Evolutionary conservation across 2,113 vertebrate genomes (phyloP), one percentile per base, ranked within the genome.

Genomic region (Neotragus pygmaeus): DNA sequence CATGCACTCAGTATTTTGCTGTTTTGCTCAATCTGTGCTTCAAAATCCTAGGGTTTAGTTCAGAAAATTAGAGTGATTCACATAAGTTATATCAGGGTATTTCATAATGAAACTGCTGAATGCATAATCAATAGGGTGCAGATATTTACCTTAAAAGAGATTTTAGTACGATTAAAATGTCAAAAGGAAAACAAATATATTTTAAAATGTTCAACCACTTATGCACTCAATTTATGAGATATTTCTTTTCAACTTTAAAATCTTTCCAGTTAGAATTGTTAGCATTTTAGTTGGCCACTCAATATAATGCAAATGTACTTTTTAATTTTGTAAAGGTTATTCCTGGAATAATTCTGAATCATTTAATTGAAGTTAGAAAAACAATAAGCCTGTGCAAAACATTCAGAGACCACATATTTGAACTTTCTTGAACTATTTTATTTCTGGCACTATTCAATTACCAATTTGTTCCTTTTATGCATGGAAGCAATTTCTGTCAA

Each of bases 301-400:
- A 90, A 14, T 77, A 95, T 84, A 58, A 27, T 73, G 86, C 3
- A 95, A 86, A 88, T 51, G 25, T 66, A 95, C 36, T 45, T 91
- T 94, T 90, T 90, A 88, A 86, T 90, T 94, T 95, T 90, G 83
- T 91, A 21, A 93, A 93, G 19, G 7, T 93, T 83, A 82, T 91
- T 94, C 5, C 62, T 92, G n/a, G 30, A 89, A 15, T 17, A 83
- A 80, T 91, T 93, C 28, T 80, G 30, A 94, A 84, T 89, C 89
- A 95, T 66, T 90, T 64, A 85, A 81, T 11, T 77, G 16, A 94
- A 91, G 12, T 60, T 83, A 86, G 64, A 92, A 89, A 92, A 95
- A 78, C 39, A 88, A 45, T 80, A 36, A 43, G 25, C 10, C n/a
- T 93, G 14, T 88, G 3, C 5, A 86, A 97, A 97, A 73, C 19